phyloP scores from a whole-genome alignment of 2,888 invertebrate genomes.

The Drosophila paracracens region DNA sequence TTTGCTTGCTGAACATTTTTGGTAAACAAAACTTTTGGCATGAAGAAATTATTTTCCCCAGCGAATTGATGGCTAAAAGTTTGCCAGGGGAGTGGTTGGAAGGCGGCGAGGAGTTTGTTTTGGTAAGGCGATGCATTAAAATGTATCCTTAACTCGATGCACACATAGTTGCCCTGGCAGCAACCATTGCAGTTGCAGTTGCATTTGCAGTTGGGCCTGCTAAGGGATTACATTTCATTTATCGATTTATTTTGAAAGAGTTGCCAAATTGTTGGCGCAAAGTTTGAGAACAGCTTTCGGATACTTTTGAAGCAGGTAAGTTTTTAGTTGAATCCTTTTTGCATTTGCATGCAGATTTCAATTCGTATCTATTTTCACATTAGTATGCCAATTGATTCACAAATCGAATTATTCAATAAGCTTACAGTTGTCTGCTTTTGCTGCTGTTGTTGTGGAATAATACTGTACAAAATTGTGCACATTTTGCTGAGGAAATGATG shows the following conservation, averaged over 20 bases:
- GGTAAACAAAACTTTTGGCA: slow-evolving; percentile 60
- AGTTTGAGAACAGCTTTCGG: slow-evolving; percentile 34
- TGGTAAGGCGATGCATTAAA: slow-evolving; percentile 45
- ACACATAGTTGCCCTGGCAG: slow-evolving; percentile 21
- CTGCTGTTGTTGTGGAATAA: slow-evolving; percentile 4
- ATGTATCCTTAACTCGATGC: slow-evolving; percentile 50
- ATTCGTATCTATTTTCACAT: slow-evolving; percentile 59
- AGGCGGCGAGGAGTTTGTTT: neutral
- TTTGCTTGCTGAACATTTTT: slow-evolving; percentile 9
- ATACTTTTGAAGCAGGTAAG: slow-evolving; percentile 49
- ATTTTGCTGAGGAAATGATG: slow-evolving; percentile 52
- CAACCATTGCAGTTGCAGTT: slow-evolving; percentile 19
- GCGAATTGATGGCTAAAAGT: slow-evolving; percentile 60
- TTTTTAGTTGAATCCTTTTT: slow-evolving; percentile 59
- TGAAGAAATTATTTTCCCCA: slow-evolving; percentile 47
- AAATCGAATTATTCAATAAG: slow-evolving; percentile 75
- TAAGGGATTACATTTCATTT: slow-evolving; percentile 74
- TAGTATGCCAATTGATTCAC: slow-evolving; percentile 67
- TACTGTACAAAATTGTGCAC: slow-evolving; percentile 33
- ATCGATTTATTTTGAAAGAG: slow-evolving; percentile 68
- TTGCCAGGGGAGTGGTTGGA: slow-evolving; percentile 18
- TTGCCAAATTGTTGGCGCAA: slow-evolving; percentile 58
- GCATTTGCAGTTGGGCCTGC: slow-evolving; percentile 14
- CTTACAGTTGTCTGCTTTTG: slow-evolving; percentile 37
- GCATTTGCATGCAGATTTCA: slow-evolving; percentile 65